These are phyloP conservation scores for Onychomys leucogaster DNA, from an alignment of 2,797 vertebrate species.

Conservation along the genomic window DNA sequence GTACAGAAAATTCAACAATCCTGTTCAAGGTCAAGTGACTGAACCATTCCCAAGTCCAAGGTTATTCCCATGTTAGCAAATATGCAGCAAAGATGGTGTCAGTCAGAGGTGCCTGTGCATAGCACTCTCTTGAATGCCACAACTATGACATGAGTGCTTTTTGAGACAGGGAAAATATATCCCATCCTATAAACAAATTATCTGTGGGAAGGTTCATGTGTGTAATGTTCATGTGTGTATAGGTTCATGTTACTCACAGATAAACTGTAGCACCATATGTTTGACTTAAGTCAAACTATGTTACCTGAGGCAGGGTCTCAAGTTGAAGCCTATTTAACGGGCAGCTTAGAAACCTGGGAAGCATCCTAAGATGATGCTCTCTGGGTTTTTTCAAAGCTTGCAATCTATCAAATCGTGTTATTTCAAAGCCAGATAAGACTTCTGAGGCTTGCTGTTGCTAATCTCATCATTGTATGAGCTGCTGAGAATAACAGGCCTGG, in stretches of 20 bases:
- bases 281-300: too few species aligned
- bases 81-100: neutral
- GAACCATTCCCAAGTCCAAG: neutral
- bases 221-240: neutral
- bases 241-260: neutral
- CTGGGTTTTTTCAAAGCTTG: neutral
- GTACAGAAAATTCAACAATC: neutral
- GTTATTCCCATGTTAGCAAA: neutral
- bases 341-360: neutral
- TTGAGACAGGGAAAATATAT: neutral
- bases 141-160: neutral
- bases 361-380: neutral
- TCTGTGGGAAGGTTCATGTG: fast-evolving
- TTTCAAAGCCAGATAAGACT: neutral
- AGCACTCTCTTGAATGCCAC: neutral
- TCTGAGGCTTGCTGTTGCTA: neutral
- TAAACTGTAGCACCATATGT: neutral
- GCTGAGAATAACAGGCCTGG: neutral
- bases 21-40: neutral
- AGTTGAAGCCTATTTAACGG: neutral
- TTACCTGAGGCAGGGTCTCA: fast-evolving
- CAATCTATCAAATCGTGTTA: neutral
- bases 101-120: neutral
- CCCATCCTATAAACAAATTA: neutral
- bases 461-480: neutral